A percentile compares a stretch with the other conserved stretches of the same genome.
phyloP scores from a whole-genome alignment of 1,140 invertebrate species.

The Nephila pilipes region DNA sequence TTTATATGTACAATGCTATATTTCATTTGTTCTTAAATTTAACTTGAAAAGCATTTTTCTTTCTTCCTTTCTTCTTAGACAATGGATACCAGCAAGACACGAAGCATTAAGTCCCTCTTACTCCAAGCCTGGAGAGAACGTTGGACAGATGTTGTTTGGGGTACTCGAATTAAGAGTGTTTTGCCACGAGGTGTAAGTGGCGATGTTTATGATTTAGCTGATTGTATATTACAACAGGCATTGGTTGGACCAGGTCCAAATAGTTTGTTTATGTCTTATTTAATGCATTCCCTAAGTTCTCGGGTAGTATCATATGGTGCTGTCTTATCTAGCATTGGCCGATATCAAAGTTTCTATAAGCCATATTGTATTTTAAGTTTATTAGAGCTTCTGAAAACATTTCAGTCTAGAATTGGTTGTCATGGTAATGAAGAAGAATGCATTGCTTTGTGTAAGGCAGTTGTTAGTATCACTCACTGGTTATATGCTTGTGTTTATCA shows the following conservation, averaged over 20 bases:
- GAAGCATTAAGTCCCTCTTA: constrained; percentile 91
- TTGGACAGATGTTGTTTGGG: constrained; percentile 97
- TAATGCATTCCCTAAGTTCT: constrained; percentile 94
- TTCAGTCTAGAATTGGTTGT: constrained; percentile 79
- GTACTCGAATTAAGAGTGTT: constrained; percentile 93
- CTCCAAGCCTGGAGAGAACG: constrained; percentile 95
- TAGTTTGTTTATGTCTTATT: constrained; percentile 92
- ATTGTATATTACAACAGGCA: constrained; percentile 95
- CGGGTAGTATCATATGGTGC: constrained; percentile 93
- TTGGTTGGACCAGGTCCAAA: constrained; percentile 95
- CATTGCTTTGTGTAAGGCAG: constrained; percentile 80
- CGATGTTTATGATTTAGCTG: constrained; percentile 94
- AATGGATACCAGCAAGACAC: constrained; percentile 88
- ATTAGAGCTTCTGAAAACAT: constrained; percentile 89
- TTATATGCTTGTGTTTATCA: constrained; percentile 80
- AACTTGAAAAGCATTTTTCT: neutral
- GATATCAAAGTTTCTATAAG: constrained; percentile 92
- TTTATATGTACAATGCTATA: too few relatives aligned
- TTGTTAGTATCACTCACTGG: constrained; percentile 81
- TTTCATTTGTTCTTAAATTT: too few relatives aligned
- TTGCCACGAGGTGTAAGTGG: constrained; percentile 87
- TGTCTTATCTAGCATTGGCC: constrained; percentile 89
- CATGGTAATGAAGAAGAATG: constrained; percentile 80
- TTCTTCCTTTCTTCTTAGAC: neutral
- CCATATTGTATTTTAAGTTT: constrained; percentile 93